These are phyloP conservation scores for Ammodramus savannarum DNA, from an alignment of 2,113 vertebrate genomes.

Conservation along the genomic window DNA sequence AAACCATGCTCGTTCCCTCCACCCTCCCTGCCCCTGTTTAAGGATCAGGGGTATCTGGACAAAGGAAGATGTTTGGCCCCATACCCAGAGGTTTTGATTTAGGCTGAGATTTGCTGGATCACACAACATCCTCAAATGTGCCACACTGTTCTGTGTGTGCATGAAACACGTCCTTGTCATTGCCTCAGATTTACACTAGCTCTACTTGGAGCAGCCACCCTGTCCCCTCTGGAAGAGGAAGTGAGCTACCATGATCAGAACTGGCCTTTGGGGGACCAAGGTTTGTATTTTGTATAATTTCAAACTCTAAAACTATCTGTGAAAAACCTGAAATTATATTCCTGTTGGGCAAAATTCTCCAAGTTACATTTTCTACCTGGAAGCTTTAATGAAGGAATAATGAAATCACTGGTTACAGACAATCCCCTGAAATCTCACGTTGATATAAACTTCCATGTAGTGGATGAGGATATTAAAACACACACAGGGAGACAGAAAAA, in stretches of 20 bases:
- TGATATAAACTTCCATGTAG: background rate
- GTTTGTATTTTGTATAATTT: background rate
- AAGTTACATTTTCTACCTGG: background rate
- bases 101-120: background rate
- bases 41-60: background rate
- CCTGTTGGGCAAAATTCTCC: background rate
- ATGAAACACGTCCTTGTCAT: accelerated
- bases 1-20: background rate
- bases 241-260: background rate
- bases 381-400: background rate
- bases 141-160: background rate
- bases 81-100: background rate
- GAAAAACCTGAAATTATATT: background rate
- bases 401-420: background rate
- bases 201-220: background rate
- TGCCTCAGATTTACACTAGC: background rate
- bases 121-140: background rate
- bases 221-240: background rate
- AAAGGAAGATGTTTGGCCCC: background rate
- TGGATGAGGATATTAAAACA: background rate
- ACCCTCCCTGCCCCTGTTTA: background rate
- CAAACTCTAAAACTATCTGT: background rate
- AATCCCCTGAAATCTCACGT: background rate
- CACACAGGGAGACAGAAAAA: background rate
- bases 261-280: background rate